These are phyloP conservation scores for Amazona finschi DNA, from an alignment of 2,797 vertebrate genomes.

Conservation along the genomic window DNA sequence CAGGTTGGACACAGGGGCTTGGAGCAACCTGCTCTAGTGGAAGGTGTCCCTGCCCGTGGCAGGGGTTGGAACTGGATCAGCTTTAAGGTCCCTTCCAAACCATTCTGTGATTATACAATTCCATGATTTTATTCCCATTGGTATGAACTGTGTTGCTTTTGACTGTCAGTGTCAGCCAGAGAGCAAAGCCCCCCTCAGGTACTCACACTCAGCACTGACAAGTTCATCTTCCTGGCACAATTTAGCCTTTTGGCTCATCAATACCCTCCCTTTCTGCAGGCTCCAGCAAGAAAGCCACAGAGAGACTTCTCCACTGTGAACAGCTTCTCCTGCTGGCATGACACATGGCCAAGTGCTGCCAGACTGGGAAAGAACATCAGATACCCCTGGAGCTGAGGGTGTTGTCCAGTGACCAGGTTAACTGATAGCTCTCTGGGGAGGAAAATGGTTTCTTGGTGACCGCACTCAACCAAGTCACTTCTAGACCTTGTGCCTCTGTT, in stretches of 20 bases:
- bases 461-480: neutral
- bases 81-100: neutral
- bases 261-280: neutral
- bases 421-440: neutral
- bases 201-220: neutral
- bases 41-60: neutral
- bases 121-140: neutral
- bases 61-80: neutral
- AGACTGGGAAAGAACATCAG: neutral
- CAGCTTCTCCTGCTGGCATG: neutral
- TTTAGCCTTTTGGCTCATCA: neutral
- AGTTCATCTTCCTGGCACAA: neutral
- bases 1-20: neutral
- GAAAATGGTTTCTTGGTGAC: neutral
- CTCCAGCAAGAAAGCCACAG: neutral
- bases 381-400: neutral
- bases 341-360: neutral
- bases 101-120: neutral
- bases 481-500: neutral
- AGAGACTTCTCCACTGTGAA: neutral
- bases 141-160: neutral
- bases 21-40: neutral
- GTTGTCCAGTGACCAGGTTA: neutral
- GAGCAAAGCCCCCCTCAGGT: accelerated
- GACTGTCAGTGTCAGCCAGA: neutral